phyloP scores from a whole-genome alignment of 2,888 invertebrate species.

The Amphipoea lucens region DNA sequence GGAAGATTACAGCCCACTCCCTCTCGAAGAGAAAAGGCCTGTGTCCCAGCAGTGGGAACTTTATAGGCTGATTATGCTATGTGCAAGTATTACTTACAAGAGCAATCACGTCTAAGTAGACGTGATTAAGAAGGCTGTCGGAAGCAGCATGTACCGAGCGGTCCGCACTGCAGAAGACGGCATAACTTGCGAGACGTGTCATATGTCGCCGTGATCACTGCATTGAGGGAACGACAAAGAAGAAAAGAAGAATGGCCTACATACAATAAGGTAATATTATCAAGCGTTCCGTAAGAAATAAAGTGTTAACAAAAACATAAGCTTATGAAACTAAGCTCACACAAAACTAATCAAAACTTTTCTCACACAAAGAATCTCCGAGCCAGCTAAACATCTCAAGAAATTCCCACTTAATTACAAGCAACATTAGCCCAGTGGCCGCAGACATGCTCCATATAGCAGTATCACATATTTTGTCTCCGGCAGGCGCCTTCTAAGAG shows the following conservation, averaged over 20 bases:
- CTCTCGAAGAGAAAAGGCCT: too few species aligned
- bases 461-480: constrained; percentile 59
- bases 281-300: not conserved
- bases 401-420: constrained; percentile 52
- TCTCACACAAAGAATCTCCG: constrained; percentile 23
- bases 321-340: not conserved
- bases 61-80: too few species aligned
- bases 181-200: not conserved
- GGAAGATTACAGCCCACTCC: too few species aligned
- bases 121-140: not conserved
- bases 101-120: not conserved
- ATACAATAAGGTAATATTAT: not conserved
- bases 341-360: constrained; percentile 9
- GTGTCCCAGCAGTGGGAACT: too few species aligned
- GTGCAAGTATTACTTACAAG: not conserved
- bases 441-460: constrained; percentile 41
- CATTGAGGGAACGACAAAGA: not conserved
- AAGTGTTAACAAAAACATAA: not conserved
- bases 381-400: constrained; percentile 31
- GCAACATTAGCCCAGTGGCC: constrained; percentile 41
- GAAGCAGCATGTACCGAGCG: not conserved
- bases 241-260: not conserved
- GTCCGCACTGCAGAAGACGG: not conserved
- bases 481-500: constrained; percentile 51
- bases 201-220: not conserved